Percentiles rank a stretch among this genome's conserved stretches.
These are phyloP conservation scores for Mylabris phalerata DNA, from an alignment of 1,140 invertebrate genomes.

Conservation along the genomic window DNA sequence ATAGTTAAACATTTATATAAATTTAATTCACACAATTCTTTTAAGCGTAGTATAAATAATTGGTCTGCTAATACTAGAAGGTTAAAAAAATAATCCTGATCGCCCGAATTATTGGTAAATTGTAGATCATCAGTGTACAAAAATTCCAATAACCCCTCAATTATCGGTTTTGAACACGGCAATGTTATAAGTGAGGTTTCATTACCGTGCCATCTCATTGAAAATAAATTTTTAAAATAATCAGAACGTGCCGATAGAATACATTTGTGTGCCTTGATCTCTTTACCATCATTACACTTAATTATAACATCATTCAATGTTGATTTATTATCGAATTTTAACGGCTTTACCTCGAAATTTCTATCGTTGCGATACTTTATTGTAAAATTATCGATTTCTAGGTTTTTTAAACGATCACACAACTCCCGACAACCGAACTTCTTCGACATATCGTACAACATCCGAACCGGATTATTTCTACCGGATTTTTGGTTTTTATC, in stretches of 20 bases:
- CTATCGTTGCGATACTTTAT: too few species aligned
- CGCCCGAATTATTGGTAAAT: slow-evolving; percentile 47
- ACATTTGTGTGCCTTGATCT: slow-evolving; percentile 65
- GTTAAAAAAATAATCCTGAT: slow-evolving; percentile 53
- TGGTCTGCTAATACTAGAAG: slow-evolving; percentile 64
- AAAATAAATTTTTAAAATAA: slow-evolving; percentile 70
- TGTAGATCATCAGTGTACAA: slow-evolving; percentile 59
- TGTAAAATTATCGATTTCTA: slow-evolving; percentile 25
- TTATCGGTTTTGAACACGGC: slow-evolving; percentile 34
- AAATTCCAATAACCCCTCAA: slow-evolving; percentile 58
- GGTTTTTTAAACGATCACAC: slow-evolving; percentile 47
- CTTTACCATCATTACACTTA: slow-evolving; percentile 49
- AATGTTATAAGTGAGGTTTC: slow-evolving; percentile 23
- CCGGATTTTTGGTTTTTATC: slow-evolving; percentile 25
- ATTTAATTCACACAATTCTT: slow-evolving; percentile 60
- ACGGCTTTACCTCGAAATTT: too few species aligned
- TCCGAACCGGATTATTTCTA: slow-evolving; percentile 46
- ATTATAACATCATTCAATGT: slow-evolving; percentile 58
- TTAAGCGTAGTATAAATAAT: slow-evolving; percentile 55
- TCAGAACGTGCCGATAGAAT: slow-evolving; percentile 63
- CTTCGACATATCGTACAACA: slow-evolving; percentile 53
- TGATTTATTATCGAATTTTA: slow-evolving; percentile 24
- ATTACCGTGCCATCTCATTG: slow-evolving; percentile 63
- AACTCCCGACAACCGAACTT: slow-evolving; percentile 44
- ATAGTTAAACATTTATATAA: slow-evolving; percentile 54